Percentiles rank a stretch among this genome's conserved stretches.
Evolutionary conservation across 1,140 invertebrate genomes (phyloP).

Genomic region (Psilanteris sp.): DNA sequence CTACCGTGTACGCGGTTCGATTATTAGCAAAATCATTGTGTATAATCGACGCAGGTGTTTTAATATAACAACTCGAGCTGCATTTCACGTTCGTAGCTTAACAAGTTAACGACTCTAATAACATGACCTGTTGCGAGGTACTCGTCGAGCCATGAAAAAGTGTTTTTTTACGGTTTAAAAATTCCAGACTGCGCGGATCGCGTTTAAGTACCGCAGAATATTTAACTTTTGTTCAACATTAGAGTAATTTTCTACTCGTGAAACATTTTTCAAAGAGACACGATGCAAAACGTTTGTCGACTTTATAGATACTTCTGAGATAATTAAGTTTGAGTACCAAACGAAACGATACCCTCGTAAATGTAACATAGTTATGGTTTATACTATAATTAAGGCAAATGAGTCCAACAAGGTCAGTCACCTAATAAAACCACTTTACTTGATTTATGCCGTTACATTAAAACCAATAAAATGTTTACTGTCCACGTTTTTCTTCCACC

Average conservation of each 20-base stretch:
- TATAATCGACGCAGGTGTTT: constrained; percentile 47
- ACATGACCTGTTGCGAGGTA: constrained; percentile 49
- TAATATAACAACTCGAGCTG: constrained; percentile 45
- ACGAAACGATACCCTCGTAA: constrained; percentile 57
- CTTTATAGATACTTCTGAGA: constrained; percentile 63
- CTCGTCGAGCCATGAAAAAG: constrained; percentile 50
- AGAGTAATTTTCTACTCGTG: constrained; percentile 55
- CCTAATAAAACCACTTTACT: constrained; percentile 62
- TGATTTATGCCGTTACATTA: constrained; percentile 59
- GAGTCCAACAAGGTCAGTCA: constrained; percentile 61
- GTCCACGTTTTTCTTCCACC: neutral
- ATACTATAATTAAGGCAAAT: constrained; percentile 65
- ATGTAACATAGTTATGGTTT: constrained; percentile 63
- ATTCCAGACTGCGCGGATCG: constrained; percentile 52
- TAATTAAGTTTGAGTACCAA: constrained; percentile 59
- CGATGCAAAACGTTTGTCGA: constrained; percentile 57
- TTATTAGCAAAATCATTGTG: constrained; percentile 36
- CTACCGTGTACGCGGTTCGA: constrained; percentile 26
- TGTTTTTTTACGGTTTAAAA: constrained; percentile 55
- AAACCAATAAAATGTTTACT: constrained; percentile 56
- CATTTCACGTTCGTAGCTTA: constrained; percentile 41
- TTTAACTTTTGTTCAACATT: constrained; percentile 57
- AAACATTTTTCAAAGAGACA: constrained; percentile 51
- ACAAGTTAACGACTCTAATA: constrained; percentile 60
- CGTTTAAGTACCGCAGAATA: constrained; percentile 53